Percentiles rank a stretch among this genome's conserved stretches.
These are phyloP conservation scores for Laothoe populi DNA, from an alignment of 2,888 invertebrate genomes.

Conservation along the genomic window DNA sequence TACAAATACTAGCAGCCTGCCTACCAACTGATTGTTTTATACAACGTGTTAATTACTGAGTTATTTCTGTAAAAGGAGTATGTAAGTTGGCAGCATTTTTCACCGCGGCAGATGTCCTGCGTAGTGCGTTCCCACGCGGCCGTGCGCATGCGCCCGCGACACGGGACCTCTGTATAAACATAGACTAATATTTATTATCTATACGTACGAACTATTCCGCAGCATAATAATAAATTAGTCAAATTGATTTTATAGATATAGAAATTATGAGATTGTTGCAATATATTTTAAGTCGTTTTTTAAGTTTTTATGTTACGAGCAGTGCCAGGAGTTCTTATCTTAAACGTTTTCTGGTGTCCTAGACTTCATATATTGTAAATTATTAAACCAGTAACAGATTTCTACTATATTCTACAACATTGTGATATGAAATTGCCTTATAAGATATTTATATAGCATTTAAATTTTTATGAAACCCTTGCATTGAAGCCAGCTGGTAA, in stretches of 20 bases:
- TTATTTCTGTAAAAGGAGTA: conserved; percentile 2
- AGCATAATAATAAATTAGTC: conserved; percentile 71
- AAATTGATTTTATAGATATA: conserved; percentile 60
- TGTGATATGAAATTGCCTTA: conserved; percentile 78
- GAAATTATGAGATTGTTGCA: conserved; percentile 70
- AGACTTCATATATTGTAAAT: conserved; percentile 12
- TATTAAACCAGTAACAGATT: conserved; percentile 24
- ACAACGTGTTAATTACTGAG: background rate
- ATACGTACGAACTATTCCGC: conserved; percentile 31
- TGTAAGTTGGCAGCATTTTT: conserved; percentile 18
- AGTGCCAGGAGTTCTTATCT: conserved; percentile 46
- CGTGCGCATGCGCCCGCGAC: background rate
- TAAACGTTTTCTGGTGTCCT: background rate
- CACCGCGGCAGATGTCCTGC: conserved; percentile 11
- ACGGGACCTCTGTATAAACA: background rate
- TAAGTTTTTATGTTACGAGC: conserved; percentile 51
- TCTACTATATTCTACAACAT: conserved; percentile 43
- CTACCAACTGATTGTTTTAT: too few relatives aligned
- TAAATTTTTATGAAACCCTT: conserved; percentile 33
- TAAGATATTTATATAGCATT: conserved; percentile 43
- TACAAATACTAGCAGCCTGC: too few relatives aligned
- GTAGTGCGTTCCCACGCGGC: background rate
- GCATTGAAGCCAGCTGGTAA: conserved; percentile 23
- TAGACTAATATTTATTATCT: conserved; percentile 43
- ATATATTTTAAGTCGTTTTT: conserved; percentile 55